Evolutionary conservation across 2,888 invertebrate species (phyloP), one percentile per base, ranked within the genome.

Genomic region (Apeira syringaria): DNA sequence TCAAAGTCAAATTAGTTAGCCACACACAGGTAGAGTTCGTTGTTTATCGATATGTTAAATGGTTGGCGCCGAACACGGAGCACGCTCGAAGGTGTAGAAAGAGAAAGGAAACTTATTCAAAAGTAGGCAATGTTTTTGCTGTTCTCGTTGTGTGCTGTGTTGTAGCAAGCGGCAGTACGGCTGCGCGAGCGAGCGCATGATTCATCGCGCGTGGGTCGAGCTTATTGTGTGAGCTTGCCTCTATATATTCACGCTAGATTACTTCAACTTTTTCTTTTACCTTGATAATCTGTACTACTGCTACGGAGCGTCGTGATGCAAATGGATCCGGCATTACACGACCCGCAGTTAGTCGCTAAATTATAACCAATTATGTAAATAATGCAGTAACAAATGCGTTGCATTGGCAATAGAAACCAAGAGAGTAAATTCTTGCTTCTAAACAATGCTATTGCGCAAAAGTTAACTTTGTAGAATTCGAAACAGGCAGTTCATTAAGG

Each of bases 101-200:
- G 87, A 89, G 89, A 89, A 88, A 89, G 88, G 87, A 74, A 82
- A 80, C 82, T 80, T 86, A 87, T 86, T 82, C 80, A 88, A 87
- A 89, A 88, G 88, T 89, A 80, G 89, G 89, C 87, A 87, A 89
- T 87, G 87, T 87, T 89, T 88, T 88, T 88, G 86, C 86, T 74
- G 80, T 66, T 76, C 73, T 74, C 64, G 73, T 50, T 56, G 65
- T 63, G 59, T 63, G 59, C n/a, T 68, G 67, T 69, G 71, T 70
- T 72, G 82, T 66, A 63, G 73, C 78, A 68, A 63, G 68, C 73
- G 63, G 64, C 73, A 63, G 64, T 73, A 75, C 78, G 60, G 66
- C 61, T 61, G 68, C 70, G 70, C 74, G 56, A 68, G 74, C 69
- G 82, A 68, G 74, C 69, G 82, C 73, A 64, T 88, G 88, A 87